Percentiles rank a stretch among this genome's conserved stretches.
Conservation (phyloP, 2,113 vertebrate species). For the Myiopsitta monachus region DNA sequence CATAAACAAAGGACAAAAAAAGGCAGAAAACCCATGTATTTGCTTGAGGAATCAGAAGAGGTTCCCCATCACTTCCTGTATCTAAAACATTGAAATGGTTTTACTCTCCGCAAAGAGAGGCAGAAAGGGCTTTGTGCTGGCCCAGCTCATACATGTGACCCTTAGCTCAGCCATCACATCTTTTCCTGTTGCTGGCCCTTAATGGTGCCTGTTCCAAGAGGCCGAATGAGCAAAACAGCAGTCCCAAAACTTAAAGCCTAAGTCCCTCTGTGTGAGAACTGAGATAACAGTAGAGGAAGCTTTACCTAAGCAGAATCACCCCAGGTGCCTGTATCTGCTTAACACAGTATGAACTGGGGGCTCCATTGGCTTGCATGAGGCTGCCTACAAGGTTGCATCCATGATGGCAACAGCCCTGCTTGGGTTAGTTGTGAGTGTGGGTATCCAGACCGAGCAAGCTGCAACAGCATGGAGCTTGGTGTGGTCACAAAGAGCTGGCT, state of each 20-base stretch:
- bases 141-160: background rate
- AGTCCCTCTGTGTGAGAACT: background rate
- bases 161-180: background rate
- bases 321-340: background rate
- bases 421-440: background rate
- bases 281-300: background rate
- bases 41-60: background rate
- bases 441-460: background rate
- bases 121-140: background rate
- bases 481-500: background rate
- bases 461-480: fast-evolving
- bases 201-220: background rate
- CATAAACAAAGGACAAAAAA: background rate
- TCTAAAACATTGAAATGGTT: background rate
- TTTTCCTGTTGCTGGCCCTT: background rate
- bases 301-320: background rate
- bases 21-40: background rate
- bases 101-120: background rate
- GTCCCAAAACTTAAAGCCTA: background rate
- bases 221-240: background rate
- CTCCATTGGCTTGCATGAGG: background rate
- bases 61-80: background rate
- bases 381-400: fast-evolving
- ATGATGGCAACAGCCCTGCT: fast-evolving
- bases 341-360: background rate